Evolutionary conservation across 2,888 invertebrate species (phyloP).

Genomic region (Lithophane socia): DNA sequence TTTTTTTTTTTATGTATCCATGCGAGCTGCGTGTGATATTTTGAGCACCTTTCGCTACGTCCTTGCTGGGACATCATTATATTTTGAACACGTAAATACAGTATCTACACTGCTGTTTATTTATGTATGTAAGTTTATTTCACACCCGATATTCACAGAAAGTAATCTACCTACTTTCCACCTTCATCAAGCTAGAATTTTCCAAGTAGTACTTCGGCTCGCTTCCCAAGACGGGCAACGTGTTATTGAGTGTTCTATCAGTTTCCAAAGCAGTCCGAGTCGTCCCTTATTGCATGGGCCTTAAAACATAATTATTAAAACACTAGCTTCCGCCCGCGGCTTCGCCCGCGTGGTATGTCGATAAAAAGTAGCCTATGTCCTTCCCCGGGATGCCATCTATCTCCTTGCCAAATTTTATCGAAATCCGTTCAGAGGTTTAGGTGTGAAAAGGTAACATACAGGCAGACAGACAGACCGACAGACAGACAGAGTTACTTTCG

Average conservation of each 20-base stretch:
- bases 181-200: constrained; percentile 9
- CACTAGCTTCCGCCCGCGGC: too few relatives aligned
- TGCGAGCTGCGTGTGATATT: constrained; percentile 2
- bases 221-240: not conserved
- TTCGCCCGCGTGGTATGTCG: too few relatives aligned
- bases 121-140: constrained; percentile 14
- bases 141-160: not conserved
- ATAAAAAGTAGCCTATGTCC: too few relatives aligned
- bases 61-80: constrained; percentile 21
- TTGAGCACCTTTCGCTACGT: constrained; percentile 1
- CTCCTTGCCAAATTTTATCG: too few relatives aligned
- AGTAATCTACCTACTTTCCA: constrained; percentile 23
- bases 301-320: not conserved
- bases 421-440: too few relatives aligned
- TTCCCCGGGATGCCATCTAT: too few relatives aligned
- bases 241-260: not conserved
- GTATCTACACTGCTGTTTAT: not conserved
- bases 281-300: not conserved
- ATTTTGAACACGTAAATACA: constrained; percentile 29
- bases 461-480: too few relatives aligned
- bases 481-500: too few relatives aligned
- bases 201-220: not conserved
- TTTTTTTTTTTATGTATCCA: constrained; percentile 9
- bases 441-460: too few relatives aligned
- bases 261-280: not conserved